Conservation (phyloP, 2,113 vertebrate genomes). For the Hippocampus barbouri region DNA sequence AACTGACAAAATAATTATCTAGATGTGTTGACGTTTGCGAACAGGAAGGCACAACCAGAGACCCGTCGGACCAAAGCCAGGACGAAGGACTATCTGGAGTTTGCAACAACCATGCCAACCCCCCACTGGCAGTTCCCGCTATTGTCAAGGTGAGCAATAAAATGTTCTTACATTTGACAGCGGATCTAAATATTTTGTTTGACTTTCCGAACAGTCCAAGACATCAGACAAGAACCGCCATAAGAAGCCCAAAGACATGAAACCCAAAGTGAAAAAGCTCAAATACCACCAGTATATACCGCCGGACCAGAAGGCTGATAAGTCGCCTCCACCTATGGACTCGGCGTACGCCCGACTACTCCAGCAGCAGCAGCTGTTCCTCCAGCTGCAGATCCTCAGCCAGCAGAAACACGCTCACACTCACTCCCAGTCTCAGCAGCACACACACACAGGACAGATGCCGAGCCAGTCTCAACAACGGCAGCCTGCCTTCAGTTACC, state of each 20-base stretch:
- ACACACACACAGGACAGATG: slow-evolving; percentile 17
- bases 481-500: slow-evolving; percentile 80
- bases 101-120: slow-evolving; percentile 61
- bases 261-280: slow-evolving; percentile 98
- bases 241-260: slow-evolving; percentile 98
- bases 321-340: slow-evolving; percentile 96
- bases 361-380: slow-evolving; percentile 96
- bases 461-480: slow-evolving; percentile 52
- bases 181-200: fast-evolving
- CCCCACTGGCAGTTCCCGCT: slow-evolving; percentile 68
- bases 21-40: slow-evolving; percentile 2
- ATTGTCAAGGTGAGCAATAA: slow-evolving; percentile 81
- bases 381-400: slow-evolving; percentile 97
- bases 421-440: slow-evolving; percentile 59
- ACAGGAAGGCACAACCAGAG: slow-evolving; percentile 66
- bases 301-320: slow-evolving; percentile 95
- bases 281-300: slow-evolving; percentile 99
- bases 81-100: slow-evolving; percentile 72
- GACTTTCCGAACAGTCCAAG: slow-evolving; percentile 75
- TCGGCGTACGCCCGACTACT: slow-evolving; percentile 92
- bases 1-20: background rate
- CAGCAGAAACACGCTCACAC: slow-evolving; percentile 89
- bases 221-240: slow-evolving; percentile 87
- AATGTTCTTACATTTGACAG: background rate
- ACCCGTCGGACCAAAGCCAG: slow-evolving; percentile 64